A percentile compares a stretch with the other conserved stretches of the same genome.
phyloP scores from a whole-genome alignment of 2,797 vertebrate genomes.

The Heteromormyrus szaboi region DNA sequence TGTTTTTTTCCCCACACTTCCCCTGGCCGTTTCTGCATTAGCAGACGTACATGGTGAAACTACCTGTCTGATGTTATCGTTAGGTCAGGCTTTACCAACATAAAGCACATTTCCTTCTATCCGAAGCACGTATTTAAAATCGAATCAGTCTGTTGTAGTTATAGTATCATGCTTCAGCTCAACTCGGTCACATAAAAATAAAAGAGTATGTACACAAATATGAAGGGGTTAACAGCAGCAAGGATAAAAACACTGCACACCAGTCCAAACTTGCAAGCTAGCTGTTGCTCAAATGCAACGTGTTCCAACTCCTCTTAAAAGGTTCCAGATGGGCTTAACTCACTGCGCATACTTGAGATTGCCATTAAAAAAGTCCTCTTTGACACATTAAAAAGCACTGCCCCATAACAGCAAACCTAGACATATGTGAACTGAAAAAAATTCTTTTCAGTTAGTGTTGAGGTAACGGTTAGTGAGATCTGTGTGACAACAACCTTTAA shows the following conservation, averaged over 20 bases:
- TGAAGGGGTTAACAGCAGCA: slow-evolving; percentile 12
- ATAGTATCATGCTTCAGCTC: not conserved
- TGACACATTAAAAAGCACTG: not conserved
- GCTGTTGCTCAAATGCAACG: slow-evolving; percentile 42
- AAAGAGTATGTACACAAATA: not conserved
- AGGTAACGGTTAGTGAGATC: slow-evolving; percentile 28
- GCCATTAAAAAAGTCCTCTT: not conserved
- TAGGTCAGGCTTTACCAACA: not conserved
- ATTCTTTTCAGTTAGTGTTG: slow-evolving; percentile 20
- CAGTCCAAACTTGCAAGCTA: slow-evolving; percentile 40
- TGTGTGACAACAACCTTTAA: slow-evolving; percentile 15
- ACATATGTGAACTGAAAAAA: not conserved
- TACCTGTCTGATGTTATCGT: not conserved
- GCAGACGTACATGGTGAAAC: not conserved
- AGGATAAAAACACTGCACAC: slow-evolving; percentile 22
- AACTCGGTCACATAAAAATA: not conserved
- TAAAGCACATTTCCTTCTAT: not conserved
- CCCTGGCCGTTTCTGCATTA: not conserved
- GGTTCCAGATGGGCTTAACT: slow-evolving; percentile 58
- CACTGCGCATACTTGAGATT: slow-evolving; percentile 1
- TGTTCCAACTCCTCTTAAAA: slow-evolving; percentile 42
- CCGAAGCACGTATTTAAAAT: not conserved
- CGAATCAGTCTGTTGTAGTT: not conserved
- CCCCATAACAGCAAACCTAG: not conserved
- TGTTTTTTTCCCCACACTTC: not conserved